phyloP scores from a whole-genome alignment of 2,888 invertebrate species.

The Petrolisthes cinctipes region DNA sequence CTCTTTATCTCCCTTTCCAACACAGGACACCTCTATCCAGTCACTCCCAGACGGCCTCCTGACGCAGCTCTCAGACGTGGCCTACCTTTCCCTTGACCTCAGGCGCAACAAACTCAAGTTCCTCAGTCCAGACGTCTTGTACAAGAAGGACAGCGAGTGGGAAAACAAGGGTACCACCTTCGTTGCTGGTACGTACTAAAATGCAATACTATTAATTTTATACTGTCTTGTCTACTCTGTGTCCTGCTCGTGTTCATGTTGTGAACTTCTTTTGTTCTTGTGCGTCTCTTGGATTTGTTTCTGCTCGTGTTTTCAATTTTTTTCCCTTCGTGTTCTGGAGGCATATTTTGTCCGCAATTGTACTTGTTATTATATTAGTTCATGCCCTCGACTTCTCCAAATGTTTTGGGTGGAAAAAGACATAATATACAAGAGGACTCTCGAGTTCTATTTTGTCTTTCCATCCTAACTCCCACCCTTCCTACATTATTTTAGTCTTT shows the following conservation, averaged over 20 bases:
- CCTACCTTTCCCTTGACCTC: conserved; percentile 85
- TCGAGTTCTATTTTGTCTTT: too few relatives aligned
- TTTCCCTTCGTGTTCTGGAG: too few relatives aligned
- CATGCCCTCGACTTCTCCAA: too few relatives aligned
- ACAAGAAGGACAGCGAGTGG: conserved; percentile 88
- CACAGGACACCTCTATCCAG: conserved; percentile 78
- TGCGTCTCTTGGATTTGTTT: too few relatives aligned
- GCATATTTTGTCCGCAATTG: too few relatives aligned
- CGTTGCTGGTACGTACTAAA: conserved; percentile 77
- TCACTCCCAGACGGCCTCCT: conserved; percentile 80
- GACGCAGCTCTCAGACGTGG: conserved; percentile 73
- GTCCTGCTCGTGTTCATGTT: too few relatives aligned
- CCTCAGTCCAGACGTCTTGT: conserved; percentile 86
- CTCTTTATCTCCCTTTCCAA: neutral
- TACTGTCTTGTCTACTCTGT: too few relatives aligned
- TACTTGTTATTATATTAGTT: too few relatives aligned
- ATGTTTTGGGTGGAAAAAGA: too few relatives aligned
- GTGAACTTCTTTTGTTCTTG: too few relatives aligned
- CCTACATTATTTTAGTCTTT: neutral
- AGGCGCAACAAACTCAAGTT: conserved; percentile 84
- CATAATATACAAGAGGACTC: too few relatives aligned
- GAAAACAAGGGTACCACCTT: conserved; percentile 88
- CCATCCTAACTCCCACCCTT: neutral
- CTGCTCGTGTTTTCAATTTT: too few relatives aligned
- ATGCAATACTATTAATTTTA: neutral